Evolutionary conservation across 2,797 vertebrate genomes (phyloP).

Genomic region (Botia almorhae): DNA sequence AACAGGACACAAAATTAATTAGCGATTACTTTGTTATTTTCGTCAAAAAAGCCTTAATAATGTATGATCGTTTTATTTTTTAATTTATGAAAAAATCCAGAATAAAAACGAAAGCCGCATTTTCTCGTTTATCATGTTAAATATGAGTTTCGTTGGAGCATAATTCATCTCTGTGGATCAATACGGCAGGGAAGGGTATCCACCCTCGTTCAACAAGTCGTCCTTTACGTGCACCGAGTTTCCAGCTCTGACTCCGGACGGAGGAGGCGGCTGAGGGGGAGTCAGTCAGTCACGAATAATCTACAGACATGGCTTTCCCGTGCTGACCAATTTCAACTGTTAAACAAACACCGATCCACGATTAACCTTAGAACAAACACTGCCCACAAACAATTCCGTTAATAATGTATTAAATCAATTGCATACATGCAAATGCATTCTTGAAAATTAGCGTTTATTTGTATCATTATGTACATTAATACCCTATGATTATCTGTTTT

Average conservation of each 20-base stretch:
- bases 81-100: neutral
- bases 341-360: neutral
- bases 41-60: conserved; percentile 34
- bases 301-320: neutral
- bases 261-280: neutral
- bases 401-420: neutral
- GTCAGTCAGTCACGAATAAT: neutral
- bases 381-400: neutral
- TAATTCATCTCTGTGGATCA: neutral
- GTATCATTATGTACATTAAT: too few species aligned
- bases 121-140: neutral
- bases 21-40: conserved; percentile 40
- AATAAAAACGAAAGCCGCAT: neutral
- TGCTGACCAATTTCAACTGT: neutral
- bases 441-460: too few species aligned
- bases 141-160: conserved; percentile 6
- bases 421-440: too few species aligned
- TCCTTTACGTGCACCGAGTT: conserved; percentile 15
- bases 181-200: neutral
- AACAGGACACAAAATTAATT: conserved; percentile 44
- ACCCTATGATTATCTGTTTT: too few species aligned
- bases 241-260: conserved; percentile 1
- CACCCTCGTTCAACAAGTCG: conserved; percentile 40
- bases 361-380: neutral
- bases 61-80: neutral